These are phyloP conservation scores for Acipenser oxyrinchus DNA, from an alignment of 2,797 vertebrate genomes.

Conservation along the genomic window DNA sequence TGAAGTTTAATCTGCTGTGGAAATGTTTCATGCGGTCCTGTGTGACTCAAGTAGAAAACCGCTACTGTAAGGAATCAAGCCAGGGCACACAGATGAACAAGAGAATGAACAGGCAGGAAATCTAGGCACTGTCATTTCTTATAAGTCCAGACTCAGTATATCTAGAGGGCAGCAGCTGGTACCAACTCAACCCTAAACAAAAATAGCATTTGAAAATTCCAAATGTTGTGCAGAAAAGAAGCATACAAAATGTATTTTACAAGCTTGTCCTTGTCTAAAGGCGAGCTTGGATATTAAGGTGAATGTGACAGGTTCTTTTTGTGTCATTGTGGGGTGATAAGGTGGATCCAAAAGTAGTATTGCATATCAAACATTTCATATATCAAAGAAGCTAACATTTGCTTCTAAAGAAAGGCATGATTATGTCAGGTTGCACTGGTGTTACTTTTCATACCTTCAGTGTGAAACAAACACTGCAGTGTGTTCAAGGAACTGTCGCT, in stretches of 20 bases:
- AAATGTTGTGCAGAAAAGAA: not conserved
- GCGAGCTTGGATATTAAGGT: no score
- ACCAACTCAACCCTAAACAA: conserved; percentile 23
- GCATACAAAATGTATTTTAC: not conserved
- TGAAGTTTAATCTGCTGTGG: conserved; percentile 38
- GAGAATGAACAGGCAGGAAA: conserved; percentile 3
- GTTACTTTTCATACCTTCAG: no score
- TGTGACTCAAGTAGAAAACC: not conserved
- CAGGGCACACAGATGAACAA: not conserved
- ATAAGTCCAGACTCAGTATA: conserved; percentile 1
- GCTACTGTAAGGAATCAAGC: conserved; percentile 2
- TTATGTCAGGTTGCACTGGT: no score
- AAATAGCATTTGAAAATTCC: not conserved
- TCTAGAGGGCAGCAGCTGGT: conserved; percentile 22
- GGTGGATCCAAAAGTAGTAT: no score
- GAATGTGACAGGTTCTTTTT: no score
- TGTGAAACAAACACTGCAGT: no score
- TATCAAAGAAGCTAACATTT: no score
- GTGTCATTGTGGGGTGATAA: no score
- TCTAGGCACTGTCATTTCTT: conserved; percentile 9
- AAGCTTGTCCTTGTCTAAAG: not conserved
- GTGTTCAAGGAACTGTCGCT: not conserved
- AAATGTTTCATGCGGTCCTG: conserved; percentile 22
- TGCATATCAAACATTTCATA: no score
- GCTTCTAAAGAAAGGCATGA: no score